phyloP scores from a whole-genome alignment of 1,140 invertebrate genomes.

The Kradibia gibbosae region DNA sequence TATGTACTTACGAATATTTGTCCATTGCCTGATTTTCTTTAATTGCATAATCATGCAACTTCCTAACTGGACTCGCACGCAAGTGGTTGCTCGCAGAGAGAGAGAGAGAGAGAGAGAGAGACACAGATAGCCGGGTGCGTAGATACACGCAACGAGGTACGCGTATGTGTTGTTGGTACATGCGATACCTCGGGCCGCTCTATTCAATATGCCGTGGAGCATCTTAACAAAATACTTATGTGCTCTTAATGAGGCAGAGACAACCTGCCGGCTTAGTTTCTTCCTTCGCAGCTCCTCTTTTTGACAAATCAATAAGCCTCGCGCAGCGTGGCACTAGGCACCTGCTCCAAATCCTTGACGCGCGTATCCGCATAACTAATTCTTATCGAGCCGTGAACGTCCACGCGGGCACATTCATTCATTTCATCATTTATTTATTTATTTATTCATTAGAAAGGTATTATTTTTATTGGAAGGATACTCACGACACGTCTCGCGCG shows the following conservation, averaged over 20 bases:
- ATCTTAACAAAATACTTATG: not conserved
- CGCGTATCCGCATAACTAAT: not conserved
- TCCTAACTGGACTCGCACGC: not conserved
- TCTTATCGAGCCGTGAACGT: not conserved
- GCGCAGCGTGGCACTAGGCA: too few species aligned
- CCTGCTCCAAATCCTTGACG: too few species aligned
- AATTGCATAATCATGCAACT: constrained; percentile 34
- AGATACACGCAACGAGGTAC: not conserved
- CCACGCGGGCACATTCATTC: not conserved
- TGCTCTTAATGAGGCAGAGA: not conserved
- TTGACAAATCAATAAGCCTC: not conserved
- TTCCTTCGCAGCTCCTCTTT: not conserved
- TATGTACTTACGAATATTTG: constrained; percentile 18
- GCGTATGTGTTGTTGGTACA: not conserved
- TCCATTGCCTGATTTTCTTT: constrained; percentile 28
- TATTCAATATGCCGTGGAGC: not conserved
- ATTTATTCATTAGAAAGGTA: constrained; percentile 8
- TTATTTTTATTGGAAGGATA: not conserved
- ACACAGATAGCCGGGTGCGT: not conserved
- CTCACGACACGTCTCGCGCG: not conserved
- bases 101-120: not conserved
- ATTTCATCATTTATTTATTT: too few species aligned
- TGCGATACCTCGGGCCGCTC: not conserved
- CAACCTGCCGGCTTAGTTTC: not conserved
- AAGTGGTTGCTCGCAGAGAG: not conserved